phyloP scores from a whole-genome alignment of 2,888 invertebrate genomes.

The Phyto melanocephala region DNA sequence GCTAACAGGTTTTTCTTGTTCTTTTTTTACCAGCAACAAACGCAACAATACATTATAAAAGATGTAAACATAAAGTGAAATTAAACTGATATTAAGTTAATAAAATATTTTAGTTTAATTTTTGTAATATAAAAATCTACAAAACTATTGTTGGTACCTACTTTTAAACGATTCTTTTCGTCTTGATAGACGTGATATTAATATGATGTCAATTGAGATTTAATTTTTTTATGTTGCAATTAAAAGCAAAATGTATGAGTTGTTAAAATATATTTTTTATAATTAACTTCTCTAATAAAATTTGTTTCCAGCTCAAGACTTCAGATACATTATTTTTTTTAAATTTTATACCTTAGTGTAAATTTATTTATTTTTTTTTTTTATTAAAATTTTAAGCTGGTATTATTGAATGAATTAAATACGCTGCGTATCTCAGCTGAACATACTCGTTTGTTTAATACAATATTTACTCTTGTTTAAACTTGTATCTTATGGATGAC shows the following conservation, averaged over 20 bases:
- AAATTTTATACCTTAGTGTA: no score
- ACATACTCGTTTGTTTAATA: neutral
- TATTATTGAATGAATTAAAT: conserved; percentile 38
- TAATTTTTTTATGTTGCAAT: neutral
- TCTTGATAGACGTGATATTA: neutral
- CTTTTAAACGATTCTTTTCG: no score
- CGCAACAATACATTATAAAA: neutral
- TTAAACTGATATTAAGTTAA: conserved; percentile 22
- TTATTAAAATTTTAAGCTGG: neutral
- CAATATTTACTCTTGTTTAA: conserved; percentile 50
- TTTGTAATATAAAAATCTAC: no score
- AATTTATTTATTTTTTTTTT: neutral
- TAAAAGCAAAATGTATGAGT: neutral
- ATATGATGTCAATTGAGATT: neutral
- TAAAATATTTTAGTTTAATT: neutral
- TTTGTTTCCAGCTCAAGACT: no score
- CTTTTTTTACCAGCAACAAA: conserved; percentile 36
- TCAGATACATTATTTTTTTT: no score
- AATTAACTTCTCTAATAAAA: neutral
- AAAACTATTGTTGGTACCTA: no score
- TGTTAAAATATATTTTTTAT: conserved; percentile 17
- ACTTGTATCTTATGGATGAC: conserved; percentile 63
- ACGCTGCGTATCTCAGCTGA: conserved; percentile 42
- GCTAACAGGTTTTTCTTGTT: conserved; percentile 66
- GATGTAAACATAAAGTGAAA: conserved; percentile 20